Conservation (phyloP, 2,888 invertebrate species). For the Augiades crinisus region DNA sequence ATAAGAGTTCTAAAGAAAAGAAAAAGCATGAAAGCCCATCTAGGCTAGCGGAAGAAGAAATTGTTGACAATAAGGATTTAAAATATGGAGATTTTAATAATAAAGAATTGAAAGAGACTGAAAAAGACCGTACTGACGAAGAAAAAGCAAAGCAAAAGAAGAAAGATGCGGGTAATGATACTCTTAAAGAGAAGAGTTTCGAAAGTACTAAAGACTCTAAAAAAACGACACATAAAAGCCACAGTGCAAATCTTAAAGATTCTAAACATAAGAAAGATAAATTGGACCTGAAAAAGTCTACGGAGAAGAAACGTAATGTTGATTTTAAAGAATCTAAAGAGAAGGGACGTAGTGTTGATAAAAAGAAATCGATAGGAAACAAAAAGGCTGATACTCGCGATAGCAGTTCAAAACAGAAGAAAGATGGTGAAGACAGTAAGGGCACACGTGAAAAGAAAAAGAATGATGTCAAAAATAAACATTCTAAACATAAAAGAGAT, state of each 20-base stretch:
- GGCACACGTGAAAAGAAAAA: background rate
- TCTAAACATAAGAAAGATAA: no score
- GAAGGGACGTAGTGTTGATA: no score
- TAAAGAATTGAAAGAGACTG: background rate
- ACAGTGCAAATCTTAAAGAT: no score
- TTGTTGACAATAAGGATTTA: background rate
- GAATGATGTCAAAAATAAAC: background rate
- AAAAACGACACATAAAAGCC: no score
- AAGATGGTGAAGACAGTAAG: background rate
- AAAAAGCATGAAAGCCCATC: background rate
- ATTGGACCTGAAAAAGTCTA: no score
- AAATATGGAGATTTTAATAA: no score
- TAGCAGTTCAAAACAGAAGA: background rate
- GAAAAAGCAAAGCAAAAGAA: no score
- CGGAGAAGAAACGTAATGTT: no score
- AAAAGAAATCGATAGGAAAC: background rate
- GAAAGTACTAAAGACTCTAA: no score
- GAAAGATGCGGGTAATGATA: no score
- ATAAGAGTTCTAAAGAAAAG: background rate
- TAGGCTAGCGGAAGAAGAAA: background rate
- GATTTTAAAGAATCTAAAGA: background rate
- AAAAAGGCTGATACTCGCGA: background rate
- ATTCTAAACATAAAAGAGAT: background rate
- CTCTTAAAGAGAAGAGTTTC: no score
- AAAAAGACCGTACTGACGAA: background rate